phyloP scores from a whole-genome alignment of 2,113 vertebrate genomes.

The Meleagris gallopavo region DNA sequence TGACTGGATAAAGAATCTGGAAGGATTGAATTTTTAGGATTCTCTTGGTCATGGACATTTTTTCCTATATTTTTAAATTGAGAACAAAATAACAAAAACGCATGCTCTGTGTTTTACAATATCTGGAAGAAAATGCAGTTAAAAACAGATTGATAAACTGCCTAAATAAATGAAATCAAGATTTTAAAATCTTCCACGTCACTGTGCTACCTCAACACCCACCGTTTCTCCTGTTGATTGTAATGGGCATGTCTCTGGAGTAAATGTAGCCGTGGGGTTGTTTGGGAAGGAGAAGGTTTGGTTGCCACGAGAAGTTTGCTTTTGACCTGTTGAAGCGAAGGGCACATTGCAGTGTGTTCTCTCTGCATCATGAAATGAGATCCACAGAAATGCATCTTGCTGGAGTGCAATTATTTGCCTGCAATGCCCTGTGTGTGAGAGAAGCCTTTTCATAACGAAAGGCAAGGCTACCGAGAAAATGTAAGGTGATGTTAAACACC shows the following conservation, averaged over 20 bases:
- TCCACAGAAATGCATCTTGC: neutral
- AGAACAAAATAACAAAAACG: slow-evolving; percentile 11
- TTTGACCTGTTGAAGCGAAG: neutral
- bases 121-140: neutral
- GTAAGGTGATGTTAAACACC: neutral
- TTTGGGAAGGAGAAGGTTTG: neutral
- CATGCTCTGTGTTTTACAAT: neutral
- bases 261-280: neutral
- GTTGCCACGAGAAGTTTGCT: neutral
- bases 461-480: neutral
- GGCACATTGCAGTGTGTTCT: neutral
- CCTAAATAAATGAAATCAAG: neutral
- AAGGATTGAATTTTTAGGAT: slow-evolving; percentile 1
- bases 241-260: neutral
- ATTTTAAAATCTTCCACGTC: neutral
- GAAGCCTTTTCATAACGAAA: neutral
- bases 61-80: neutral
- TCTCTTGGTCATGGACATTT: neutral
- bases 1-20: neutral
- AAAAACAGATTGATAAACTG: neutral
- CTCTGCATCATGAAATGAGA: neutral
- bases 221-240: neutral
- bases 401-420: neutral
- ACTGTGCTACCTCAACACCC: neutral
- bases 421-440: neutral